These are phyloP conservation scores for Ctenosaura bakeri DNA, from an alignment of 2,797 vertebrate species.

Conservation along the genomic window DNA sequence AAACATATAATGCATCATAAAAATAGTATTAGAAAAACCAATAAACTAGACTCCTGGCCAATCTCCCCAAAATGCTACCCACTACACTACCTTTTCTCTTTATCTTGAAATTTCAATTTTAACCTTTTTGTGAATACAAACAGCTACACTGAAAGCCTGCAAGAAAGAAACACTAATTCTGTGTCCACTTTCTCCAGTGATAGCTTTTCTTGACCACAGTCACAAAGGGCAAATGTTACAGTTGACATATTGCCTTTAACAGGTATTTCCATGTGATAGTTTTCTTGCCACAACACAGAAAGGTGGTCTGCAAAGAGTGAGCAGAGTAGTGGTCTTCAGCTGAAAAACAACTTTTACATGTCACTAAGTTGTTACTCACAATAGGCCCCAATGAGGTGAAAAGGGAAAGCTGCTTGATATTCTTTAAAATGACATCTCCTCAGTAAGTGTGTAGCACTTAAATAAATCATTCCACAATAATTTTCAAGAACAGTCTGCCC, in stretches of 20 bases:
- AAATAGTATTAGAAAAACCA: no score
- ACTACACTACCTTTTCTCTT: no score
- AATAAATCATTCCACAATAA: conserved; percentile 65
- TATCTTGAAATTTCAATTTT: no score
- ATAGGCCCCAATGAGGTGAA: conserved; percentile 51
- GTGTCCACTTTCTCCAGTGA: no score
- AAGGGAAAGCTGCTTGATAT: conserved; percentile 44
- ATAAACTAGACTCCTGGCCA: no score
- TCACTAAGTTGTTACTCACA: conserved; percentile 53
- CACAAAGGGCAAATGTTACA: no score
- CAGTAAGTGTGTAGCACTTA: conserved; percentile 62
- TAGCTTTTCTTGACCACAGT: no score
- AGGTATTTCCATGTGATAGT: neutral
- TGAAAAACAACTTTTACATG: neutral
- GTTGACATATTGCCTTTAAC: neutral
- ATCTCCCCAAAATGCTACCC: no score
- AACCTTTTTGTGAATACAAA: no score
- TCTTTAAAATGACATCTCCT: conserved; percentile 64
- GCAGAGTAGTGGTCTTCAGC: neutral
- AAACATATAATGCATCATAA: no score
- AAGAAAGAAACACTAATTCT: no score
- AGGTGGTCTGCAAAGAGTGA: neutral
- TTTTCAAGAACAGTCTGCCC: conserved; percentile 68
- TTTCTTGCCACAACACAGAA: neutral
- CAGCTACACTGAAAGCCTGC: no score